Percentiles rank a stretch among this genome's conserved stretches.
Evolutionary conservation across 2,888 invertebrate genomes (phyloP).

Genomic region (Odiellus spinosus): DNA sequence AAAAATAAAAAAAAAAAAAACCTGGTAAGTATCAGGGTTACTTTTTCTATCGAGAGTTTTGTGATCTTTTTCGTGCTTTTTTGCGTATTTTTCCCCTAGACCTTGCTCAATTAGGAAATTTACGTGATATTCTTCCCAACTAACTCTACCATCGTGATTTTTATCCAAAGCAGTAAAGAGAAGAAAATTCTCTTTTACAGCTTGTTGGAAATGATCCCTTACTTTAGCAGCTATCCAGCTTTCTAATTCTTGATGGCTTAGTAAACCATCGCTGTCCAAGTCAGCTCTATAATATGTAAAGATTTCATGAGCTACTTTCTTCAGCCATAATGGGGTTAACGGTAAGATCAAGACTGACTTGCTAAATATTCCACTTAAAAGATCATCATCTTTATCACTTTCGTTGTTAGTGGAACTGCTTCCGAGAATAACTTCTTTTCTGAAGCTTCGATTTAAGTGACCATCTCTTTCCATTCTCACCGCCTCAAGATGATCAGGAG

Average conservation of each 20-base stretch:
- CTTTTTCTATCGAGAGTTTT: constrained; percentile 43
- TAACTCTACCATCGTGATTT: constrained; percentile 48
- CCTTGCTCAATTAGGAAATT: constrained; percentile 55
- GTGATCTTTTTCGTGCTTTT: constrained; percentile 47
- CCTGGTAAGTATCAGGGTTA: constrained; percentile 27
- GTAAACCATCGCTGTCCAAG: constrained; percentile 38
- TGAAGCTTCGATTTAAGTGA: constrained; percentile 33
- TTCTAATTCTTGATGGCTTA: constrained; percentile 46
- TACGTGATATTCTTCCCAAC: constrained; percentile 64
- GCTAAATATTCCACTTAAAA: constrained; percentile 14
- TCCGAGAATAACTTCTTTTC: constrained; percentile 31
- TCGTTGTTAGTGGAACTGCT: constrained; percentile 22
- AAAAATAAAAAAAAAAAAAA: neutral
- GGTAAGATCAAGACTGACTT: constrained; percentile 13
- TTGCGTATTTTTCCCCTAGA: constrained; percentile 44
- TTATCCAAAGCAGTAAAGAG: constrained; percentile 48
- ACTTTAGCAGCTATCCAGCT: constrained; percentile 50
- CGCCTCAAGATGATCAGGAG: constrained; percentile 33
- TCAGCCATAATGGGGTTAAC: too few relatives aligned
- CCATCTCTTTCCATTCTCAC: constrained; percentile 35
- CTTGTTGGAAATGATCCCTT: constrained; percentile 48
- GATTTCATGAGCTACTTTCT: neutral
- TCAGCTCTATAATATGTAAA: constrained; percentile 39
- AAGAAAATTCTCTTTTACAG: constrained; percentile 47
- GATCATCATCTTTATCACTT: constrained; percentile 12